Percentiles rank a stretch among this genome's conserved stretches.
These are phyloP conservation scores for Aricia artaxerxes DNA, from an alignment of 2,888 invertebrate genomes.

Conservation along the genomic window DNA sequence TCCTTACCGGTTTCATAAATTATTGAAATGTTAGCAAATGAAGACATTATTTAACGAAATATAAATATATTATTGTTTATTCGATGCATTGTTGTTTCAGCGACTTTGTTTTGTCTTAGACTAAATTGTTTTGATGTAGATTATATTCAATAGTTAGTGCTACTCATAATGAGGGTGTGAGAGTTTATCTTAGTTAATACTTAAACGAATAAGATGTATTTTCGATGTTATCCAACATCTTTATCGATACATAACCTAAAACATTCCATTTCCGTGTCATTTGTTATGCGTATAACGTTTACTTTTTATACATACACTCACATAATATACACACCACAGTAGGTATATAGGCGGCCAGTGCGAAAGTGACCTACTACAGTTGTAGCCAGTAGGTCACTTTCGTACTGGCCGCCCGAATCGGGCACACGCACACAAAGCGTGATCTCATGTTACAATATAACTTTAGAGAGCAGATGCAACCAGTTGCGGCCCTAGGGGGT, in stretches of 20 bases:
- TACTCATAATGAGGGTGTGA: slow-evolving; percentile 58
- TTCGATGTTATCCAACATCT: slow-evolving; percentile 57
- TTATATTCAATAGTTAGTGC: slow-evolving; percentile 50
- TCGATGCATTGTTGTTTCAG: background rate
- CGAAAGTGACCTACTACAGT: no score
- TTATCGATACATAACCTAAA: slow-evolving; percentile 48
- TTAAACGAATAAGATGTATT: slow-evolving; percentile 53
- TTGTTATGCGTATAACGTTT: slow-evolving; percentile 42
- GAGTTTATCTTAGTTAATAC: slow-evolving; percentile 51
- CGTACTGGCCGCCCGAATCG: background rate
- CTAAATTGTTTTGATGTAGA: slow-evolving; percentile 29
- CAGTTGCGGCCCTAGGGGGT: no score
- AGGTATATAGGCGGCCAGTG: background rate
- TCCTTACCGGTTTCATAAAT: slow-evolving; percentile 28
- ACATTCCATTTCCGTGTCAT: slow-evolving; percentile 61
- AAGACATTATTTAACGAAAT: slow-evolving; percentile 30
- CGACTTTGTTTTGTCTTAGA: slow-evolving; percentile 16
- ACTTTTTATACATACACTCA: slow-evolving; percentile 35
- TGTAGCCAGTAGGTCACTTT: background rate
- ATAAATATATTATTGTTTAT: slow-evolving; percentile 15
- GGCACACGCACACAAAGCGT: background rate
- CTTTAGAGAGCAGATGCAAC: background rate
- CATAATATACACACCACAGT: background rate
- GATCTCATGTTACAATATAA: background rate
- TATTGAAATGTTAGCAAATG: slow-evolving; percentile 32